Evolutionary conservation across 2,888 invertebrate species (phyloP), one percentile per base, ranked within the genome.

Genomic region (Criorhina ranunculi): DNA sequence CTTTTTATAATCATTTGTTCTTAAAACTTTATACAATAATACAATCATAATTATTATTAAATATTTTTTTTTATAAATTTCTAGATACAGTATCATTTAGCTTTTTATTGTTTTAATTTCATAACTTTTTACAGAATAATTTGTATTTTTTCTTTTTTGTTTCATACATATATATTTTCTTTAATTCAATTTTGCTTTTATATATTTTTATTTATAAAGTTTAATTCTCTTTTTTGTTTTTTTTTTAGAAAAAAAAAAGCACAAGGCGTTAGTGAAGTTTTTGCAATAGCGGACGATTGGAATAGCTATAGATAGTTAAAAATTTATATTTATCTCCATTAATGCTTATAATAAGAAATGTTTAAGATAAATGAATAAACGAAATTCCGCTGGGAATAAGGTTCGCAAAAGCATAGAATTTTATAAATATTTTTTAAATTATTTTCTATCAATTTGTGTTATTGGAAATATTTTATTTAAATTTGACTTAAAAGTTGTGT

Each of bases 81-180:
- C 75, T 80, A 79, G 51, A 75, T 75, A 85, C 29, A 64, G 55
- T 64, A 19, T 12, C 24, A 46, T 55, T 78, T 62, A 49, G 64
- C 19, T 11, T 17, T 55, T 62, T 37, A 49, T 53, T 49, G 55
- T 59, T 53, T 49, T 51, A 17, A 11, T 51, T 70, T 70, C 59
- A 79, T 79, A 85, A 79, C 83, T 85, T 85, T 85, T 66, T 85
- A 85, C 85, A 85, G 64, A 76, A 75, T 85, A 75, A 8, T 72
- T 78, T 29, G 44, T 33, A 15, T 59, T 53, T 35, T 31, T 19
- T 75, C 51, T 40, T 37, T 3, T 59, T 53, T 40, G 5, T 64
- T 46, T 66, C 24, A 24, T 29, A n/a, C n/a, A n/a, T 29, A 59
- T 57, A 44, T 53, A 64, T 40, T 69, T 40, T 24, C 12, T 51